These are phyloP conservation scores for Lasius platythorax DNA, from an alignment of 2,888 invertebrate species.

Conservation along the genomic window DNA sequence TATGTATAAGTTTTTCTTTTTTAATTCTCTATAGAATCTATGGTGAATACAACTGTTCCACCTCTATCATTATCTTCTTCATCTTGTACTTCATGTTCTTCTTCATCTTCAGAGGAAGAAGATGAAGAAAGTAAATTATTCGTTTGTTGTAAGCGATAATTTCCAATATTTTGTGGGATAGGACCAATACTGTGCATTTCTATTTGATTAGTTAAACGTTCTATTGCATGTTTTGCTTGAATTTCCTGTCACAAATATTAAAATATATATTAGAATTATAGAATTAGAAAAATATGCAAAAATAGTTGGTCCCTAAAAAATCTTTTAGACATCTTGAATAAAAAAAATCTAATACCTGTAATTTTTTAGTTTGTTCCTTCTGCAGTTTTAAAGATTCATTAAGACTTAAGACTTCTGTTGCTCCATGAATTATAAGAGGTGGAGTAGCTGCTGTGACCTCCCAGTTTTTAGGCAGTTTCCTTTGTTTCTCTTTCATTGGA, in stretches of 20 bases:
- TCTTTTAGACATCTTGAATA: not conserved
- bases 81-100: conserved; percentile 88
- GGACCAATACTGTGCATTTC: conserved; percentile 85
- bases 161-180: conserved; percentile 84
- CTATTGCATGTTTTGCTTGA: conserved; percentile 88
- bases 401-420: conserved; percentile 87
- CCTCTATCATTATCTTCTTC: conserved; percentile 87
- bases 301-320: not conserved
- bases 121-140: conserved; percentile 78
- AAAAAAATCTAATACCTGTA: conserved; percentile 77
- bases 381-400: conserved; percentile 88
- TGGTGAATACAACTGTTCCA: conserved; percentile 87
- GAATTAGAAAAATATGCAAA: not conserved
- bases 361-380: conserved; percentile 85
- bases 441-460: conserved; percentile 90
- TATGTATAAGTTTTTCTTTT: not conserved
- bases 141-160: conserved; percentile 82
- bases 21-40: conserved; percentile 79
- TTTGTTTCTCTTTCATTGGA: conserved; percentile 87
- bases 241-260: conserved; percentile 83
- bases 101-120: conserved; percentile 84
- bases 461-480: conserved; percentile 87
- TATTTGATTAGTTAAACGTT: conserved; percentile 86
- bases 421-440: conserved; percentile 87
- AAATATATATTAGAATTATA: not conserved